phyloP scores from a whole-genome alignment of 2,888 invertebrate genomes.

The Polydrusus cervinus region DNA sequence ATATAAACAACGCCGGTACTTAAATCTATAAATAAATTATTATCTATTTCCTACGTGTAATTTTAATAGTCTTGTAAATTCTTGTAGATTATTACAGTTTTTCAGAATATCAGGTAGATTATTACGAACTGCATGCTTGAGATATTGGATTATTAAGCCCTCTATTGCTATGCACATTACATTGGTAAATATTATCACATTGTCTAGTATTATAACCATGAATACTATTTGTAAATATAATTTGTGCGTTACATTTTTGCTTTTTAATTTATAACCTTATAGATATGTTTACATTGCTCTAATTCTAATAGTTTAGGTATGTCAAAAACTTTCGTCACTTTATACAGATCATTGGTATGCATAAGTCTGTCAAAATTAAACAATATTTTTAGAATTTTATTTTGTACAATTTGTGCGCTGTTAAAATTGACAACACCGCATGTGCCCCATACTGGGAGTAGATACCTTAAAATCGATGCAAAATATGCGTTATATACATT shows the following conservation, averaged over 20 bases:
- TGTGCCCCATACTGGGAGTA: constrained; percentile 8
- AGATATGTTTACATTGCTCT: constrained; percentile 3
- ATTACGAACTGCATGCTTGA: neutral
- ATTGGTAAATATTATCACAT: constrained; percentile 2
- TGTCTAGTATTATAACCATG: neutral
- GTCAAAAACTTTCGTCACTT: neutral
- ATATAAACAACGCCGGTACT: too few species aligned
- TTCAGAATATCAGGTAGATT: neutral
- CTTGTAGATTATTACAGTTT: neutral
- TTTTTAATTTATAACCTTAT: neutral
- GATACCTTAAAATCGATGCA: constrained; percentile 5
- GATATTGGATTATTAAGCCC: neutral
- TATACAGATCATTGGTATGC: neutral
- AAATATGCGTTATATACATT: constrained; percentile 10
- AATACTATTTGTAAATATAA: constrained; percentile 1
- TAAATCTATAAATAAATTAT: neutral
- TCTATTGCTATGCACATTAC: neutral
- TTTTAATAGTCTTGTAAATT: too few species aligned
- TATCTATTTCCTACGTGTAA: too few species aligned
- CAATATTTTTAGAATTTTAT: constrained; percentile 21
- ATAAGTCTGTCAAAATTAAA: constrained; percentile 7
- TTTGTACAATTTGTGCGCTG: constrained; percentile 5
- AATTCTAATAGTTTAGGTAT: neutral
- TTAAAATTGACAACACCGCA: neutral
- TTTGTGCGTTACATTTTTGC: neutral